Percentiles rank a stretch among this genome's conserved stretches.
Conservation (phyloP, 2,113 vertebrate species). For the Rhabdomys dilectus region DNA sequence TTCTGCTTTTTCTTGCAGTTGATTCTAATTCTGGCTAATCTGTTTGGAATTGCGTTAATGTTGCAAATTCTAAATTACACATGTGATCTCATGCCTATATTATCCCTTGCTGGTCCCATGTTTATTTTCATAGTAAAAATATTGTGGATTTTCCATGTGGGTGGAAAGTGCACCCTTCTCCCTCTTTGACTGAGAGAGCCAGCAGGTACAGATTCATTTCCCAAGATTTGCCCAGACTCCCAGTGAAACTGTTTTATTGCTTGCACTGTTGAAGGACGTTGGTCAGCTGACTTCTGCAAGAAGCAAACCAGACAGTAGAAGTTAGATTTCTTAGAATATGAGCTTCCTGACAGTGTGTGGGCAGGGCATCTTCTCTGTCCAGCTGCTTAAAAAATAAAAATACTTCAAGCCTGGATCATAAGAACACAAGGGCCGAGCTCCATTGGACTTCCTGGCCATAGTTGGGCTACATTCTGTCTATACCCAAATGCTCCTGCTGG, state of each 20-base stretch:
- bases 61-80: conserved; percentile 18
- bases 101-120: background rate
- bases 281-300: background rate
- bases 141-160: background rate
- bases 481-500: background rate
- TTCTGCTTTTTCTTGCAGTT: conserved; percentile 9
- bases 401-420: background rate
- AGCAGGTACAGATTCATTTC: background rate
- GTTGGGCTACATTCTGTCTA: background rate
- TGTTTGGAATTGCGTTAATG: conserved; percentile 13
- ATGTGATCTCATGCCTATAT: background rate
- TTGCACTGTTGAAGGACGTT: background rate
- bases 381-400: background rate
- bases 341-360: background rate
- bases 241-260: background rate
- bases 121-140: conserved; percentile 32
- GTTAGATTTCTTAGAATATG: background rate
- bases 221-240: background rate
- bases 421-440: background rate
- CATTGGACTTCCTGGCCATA: background rate
- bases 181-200: background rate
- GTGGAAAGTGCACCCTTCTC: background rate
- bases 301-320: background rate
- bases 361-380: background rate
- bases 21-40: conserved; percentile 4